Percentiles rank a stretch among this genome's conserved stretches.
Evolutionary conservation across 2,797 vertebrate genomes (phyloP).

Genomic region (Sorex maritimensis): DNA sequence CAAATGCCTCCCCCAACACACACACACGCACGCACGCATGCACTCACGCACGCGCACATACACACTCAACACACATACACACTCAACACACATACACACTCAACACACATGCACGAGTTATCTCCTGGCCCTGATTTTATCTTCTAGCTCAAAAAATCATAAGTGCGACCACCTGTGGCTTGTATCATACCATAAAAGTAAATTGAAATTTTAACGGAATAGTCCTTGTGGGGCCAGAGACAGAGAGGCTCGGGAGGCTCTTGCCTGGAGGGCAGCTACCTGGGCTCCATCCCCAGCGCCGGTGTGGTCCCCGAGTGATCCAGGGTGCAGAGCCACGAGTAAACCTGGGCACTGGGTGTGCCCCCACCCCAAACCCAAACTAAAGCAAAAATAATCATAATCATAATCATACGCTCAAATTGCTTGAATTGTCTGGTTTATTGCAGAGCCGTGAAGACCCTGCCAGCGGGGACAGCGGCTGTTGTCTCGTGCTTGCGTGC

Average conservation of each 20-base stretch:
- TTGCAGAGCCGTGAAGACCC: not conserved
- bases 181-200: not conserved
- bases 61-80: not conserved
- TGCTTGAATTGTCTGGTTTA: not conserved
- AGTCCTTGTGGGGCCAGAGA: no score
- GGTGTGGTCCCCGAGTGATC: no score
- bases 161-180: conserved; percentile 44
- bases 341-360: no score
- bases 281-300: no score
- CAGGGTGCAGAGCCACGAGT: no score
- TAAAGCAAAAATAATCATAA: no score
- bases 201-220: not conserved
- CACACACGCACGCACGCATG: no score
- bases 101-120: not conserved
- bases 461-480: not conserved
- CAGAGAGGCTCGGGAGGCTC: no score
- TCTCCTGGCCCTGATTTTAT: conserved; percentile 15
- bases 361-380: no score
- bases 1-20: not conserved
- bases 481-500: not conserved
- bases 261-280: no score
- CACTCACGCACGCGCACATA: no score
- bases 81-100: no score
- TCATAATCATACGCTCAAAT: not conserved
- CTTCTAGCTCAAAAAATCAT: conserved; percentile 66